A percentile compares a stretch with the other conserved stretches of the same genome.
phyloP scores from a whole-genome alignment of 2,797 vertebrate genomes.

The Rhynchonycteris naso region DNA sequence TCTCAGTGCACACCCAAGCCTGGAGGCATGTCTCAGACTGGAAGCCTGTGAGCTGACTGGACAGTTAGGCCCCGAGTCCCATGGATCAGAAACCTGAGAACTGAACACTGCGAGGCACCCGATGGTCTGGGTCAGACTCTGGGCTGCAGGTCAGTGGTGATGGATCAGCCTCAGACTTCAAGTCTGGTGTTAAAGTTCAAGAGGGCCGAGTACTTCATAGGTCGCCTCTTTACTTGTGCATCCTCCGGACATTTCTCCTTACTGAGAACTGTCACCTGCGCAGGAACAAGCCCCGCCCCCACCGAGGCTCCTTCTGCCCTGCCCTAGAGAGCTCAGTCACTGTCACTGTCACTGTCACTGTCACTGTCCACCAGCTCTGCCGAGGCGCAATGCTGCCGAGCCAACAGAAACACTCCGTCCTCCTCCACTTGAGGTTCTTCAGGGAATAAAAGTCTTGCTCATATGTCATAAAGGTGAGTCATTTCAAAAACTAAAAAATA shows the following conservation, averaged over 20 bases:
- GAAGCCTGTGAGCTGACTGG: background rate
- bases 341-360: background rate
- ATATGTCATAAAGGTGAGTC: slow-evolving; percentile 50
- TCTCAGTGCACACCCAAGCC: background rate
- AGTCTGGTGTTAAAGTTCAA: background rate
- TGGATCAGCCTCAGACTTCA: slow-evolving; percentile 1
- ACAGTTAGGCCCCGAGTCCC: background rate
- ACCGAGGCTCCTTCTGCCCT: background rate
- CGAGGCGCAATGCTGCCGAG: background rate
- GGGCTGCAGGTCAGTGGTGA: background rate
- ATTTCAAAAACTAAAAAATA: slow-evolving; percentile 53
- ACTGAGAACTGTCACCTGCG: background rate
- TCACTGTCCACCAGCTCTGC: background rate
- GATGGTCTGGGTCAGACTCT: background rate
- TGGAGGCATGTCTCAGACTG: background rate
- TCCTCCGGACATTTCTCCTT: slow-evolving; percentile 16
- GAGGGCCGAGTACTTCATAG: background rate
- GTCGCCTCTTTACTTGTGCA: background rate
- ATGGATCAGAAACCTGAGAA: background rate
- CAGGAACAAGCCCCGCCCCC: background rate
- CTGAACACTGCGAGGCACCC: background rate
- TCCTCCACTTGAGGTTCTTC: background rate
- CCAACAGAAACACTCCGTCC: background rate
- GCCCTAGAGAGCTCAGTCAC: background rate
- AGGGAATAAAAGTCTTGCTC: slow-evolving; percentile 36